Base-by-base conservation (phyloP, 2,888 invertebrate genomes). In the Margaritifera margaritifera region DNA sequence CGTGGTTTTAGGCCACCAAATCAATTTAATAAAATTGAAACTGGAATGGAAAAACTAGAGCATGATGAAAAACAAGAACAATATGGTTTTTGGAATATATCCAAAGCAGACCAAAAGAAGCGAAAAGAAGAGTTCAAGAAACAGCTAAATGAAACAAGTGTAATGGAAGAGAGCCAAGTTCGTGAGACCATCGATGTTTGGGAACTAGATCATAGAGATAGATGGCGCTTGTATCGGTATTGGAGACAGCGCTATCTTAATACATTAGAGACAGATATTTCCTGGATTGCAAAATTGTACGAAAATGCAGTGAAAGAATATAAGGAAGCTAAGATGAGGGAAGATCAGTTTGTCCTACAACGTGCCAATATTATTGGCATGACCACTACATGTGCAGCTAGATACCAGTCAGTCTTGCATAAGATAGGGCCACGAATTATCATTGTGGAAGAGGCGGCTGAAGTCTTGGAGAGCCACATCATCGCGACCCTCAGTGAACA, bases 371-470 rank as follows among this genome's bases (percentile, higher is more conserved):
- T 89, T 0, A 81, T 89, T 64, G 88, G 85, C 20, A 86, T 89
- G 86, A 89, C 89, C 55, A 88, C 87, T 42, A 88, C 88, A 8
- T 83, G 84, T 8, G 88, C 88, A 31, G 88, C 89, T 18, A 75
- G 80, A 64, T 84, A 86, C 66, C 78, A 79, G 20, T 54, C 71
- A 11, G 66, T 84, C n/a, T 71, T 89, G 15, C 79, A 82, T 57
- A 75, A 81, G 24, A 78, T 91, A 22, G 78, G 86, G 11, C 90
- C 90, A 27, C 80, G 80, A 24, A 88, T 91, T 58, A 86, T 92
- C 4, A 88, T 92, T 22, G 94, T 96, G 0, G 96, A 97, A 89
- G 97, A 97, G 90, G 96, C 96, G 0, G 96, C 95, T 0, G 96
- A 96, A 90, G 94, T 96, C 0, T 89, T 96, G 53, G 97, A 97